Evolutionary conservation across 2,888 invertebrate genomes (phyloP).

Genomic region (Ganaspis brasiliensis): DNA sequence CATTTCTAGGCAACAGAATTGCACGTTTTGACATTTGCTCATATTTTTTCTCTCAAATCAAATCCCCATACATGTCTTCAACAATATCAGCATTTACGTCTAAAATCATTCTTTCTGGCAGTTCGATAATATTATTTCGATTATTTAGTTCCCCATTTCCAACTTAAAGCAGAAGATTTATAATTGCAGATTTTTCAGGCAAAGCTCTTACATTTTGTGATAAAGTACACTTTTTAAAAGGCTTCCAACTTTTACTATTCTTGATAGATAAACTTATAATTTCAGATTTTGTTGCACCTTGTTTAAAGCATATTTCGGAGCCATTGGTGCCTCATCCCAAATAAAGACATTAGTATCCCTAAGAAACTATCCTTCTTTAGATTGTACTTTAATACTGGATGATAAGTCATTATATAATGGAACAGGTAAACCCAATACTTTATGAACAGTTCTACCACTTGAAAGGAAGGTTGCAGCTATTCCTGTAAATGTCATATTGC

Average conservation of each 20-base stretch:
- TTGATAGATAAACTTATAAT: conserved; percentile 63
- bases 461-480: conserved; percentile 51
- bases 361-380: conserved; percentile 25
- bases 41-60: no score
- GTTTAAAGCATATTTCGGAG: conserved; percentile 8
- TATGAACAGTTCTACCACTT: conserved; percentile 25
- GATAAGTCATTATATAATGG: conserved; percentile 47
- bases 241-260: conserved; percentile 57
- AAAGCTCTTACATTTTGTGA: conserved; percentile 41
- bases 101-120: no score
- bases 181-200: conserved; percentile 43
- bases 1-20: no score
- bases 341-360: conserved; percentile 24
- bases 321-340: conserved; percentile 14
- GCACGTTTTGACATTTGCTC: no score
- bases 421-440: conserved; percentile 20
- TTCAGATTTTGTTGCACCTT: conserved; percentile 51
- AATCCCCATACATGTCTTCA: no score
- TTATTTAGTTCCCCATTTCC: conserved; percentile 60
- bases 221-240: conserved; percentile 58
- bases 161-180: conserved; percentile 48
- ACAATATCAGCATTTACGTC: no score
- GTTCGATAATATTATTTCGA: conserved; percentile 54
- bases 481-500: conserved; percentile 55
- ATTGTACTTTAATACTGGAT: conserved; percentile 47